Percentiles rank a stretch among this genome's conserved stretches.
Conservation (phyloP, 2,888 invertebrate genomes). For the Ormyrus thymus region DNA sequence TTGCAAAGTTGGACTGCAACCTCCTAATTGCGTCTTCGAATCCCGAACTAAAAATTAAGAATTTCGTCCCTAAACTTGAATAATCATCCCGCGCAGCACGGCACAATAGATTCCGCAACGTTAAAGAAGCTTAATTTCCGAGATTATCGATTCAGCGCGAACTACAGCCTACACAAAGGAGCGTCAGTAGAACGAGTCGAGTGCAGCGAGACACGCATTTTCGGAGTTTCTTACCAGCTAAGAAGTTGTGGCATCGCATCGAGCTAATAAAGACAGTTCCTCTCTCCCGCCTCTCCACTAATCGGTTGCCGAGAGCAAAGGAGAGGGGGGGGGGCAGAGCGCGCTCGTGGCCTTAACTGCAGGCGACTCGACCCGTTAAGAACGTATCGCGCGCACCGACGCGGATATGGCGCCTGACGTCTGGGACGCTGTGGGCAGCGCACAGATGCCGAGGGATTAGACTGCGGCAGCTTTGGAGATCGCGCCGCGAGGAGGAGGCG, state of each 20-base stretch:
- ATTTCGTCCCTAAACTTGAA: too few relatives aligned
- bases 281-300: constrained; percentile 13
- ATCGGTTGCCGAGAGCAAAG: constrained; percentile 7
- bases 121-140: too few relatives aligned
- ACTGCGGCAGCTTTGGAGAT: constrained; percentile 41
- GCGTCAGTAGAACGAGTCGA: neutral
- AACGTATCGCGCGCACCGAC: constrained; percentile 3
- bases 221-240: too few relatives aligned
- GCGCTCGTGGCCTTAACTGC: constrained; percentile 40
- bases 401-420: constrained; percentile 28
- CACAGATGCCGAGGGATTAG: constrained; percentile 29
- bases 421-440: constrained; percentile 12
- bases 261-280: constrained; percentile 27
- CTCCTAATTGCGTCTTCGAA: too few relatives aligned
- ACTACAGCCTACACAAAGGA: neutral
- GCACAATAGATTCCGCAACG: too few relatives aligned
- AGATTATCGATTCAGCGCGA: too few relatives aligned
- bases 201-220: neutral
- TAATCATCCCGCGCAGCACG: too few relatives aligned
- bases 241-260: neutral
- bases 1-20: too few relatives aligned
- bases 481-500: neutral
- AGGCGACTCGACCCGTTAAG: constrained; percentile 34
- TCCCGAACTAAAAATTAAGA: too few relatives aligned
- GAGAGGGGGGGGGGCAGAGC: neutral